Conservation (phyloP, 2,888 invertebrate genomes). For the Hesperia comma region DNA sequence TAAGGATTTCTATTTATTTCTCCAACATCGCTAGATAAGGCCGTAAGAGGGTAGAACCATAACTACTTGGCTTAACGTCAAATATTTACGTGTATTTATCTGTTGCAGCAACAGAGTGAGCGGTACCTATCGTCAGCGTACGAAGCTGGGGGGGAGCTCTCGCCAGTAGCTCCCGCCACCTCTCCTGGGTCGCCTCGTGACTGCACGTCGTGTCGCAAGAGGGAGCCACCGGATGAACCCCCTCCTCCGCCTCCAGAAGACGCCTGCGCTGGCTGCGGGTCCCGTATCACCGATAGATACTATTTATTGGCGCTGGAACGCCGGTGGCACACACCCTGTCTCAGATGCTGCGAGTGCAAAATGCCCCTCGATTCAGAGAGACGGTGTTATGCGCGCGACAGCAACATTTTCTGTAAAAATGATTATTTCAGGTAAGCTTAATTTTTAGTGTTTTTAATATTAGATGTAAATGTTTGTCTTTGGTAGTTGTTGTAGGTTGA, state of each 20-base stretch:
- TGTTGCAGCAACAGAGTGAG: conserved; percentile 87
- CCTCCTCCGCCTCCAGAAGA: conserved; percentile 76
- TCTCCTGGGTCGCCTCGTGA: conserved; percentile 85
- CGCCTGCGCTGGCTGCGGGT: conserved; percentile 95
- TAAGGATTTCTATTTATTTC: too few species aligned
- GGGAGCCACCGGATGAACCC: conserved; percentile 80
- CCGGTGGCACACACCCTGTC: conserved; percentile 96
- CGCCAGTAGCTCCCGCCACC: conserved; percentile 88
- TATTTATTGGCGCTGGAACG: conserved; percentile 96
- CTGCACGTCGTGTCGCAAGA: conserved; percentile 84
- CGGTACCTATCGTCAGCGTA: conserved; percentile 86
- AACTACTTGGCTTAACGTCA: too few species aligned
- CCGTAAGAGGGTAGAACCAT: too few species aligned
- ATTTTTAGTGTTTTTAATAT: too few species aligned
- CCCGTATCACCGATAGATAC: conserved; percentile 93
- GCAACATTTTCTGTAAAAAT: conserved; percentile 97
- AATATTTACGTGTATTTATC: not conserved
- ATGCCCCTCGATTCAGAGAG: conserved; percentile 94
- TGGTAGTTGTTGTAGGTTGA: too few species aligned
- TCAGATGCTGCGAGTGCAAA: conserved; percentile 95
- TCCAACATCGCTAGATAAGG: too few species aligned
- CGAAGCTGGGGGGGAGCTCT: conserved; percentile 89
- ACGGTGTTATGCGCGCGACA: conserved; percentile 96
- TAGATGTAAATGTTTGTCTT: too few species aligned
- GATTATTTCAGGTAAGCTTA: conserved; percentile 96